Percentiles rank a stretch among this genome's conserved stretches.
Conservation (phyloP, 2,113 vertebrate species). For the Centropristis striata region DNA sequence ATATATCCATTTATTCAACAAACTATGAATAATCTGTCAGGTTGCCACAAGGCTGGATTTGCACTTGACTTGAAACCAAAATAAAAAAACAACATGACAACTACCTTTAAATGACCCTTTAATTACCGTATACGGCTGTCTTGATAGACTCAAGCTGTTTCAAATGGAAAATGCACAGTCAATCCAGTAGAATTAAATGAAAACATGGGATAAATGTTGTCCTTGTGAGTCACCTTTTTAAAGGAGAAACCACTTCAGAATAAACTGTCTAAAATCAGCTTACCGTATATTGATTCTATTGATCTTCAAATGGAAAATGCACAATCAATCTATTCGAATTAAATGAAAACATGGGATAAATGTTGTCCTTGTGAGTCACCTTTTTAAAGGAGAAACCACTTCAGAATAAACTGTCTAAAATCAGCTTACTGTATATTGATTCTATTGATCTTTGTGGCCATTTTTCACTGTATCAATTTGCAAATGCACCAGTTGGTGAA, state of each 20-base stretch:
- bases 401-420: neutral
- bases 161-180: neutral
- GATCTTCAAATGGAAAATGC: neutral
- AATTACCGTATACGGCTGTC: neutral
- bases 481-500: slow-evolving; percentile 14
- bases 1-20: slow-evolving; percentile 41
- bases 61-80: neutral
- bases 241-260: neutral
- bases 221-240: neutral
- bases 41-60: neutral
- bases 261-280: slow-evolving; percentile 14
- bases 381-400: neutral
- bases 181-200: slow-evolving; percentile 1
- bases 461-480: slow-evolving; percentile 19
- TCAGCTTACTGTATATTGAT: neutral
- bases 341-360: neutral
- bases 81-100: too few species aligned
- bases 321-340: neutral
- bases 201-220: neutral
- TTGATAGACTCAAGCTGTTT: neutral
- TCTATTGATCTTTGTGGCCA: slow-evolving; percentile 1
- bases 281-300: slow-evolving; percentile 12
- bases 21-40: neutral
- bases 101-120: neutral
- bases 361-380: neutral